Evolutionary conservation across 2,888 invertebrate species (phyloP), one percentile per base, ranked within the genome.

Genomic region (Oligia fasciuncula): DNA sequence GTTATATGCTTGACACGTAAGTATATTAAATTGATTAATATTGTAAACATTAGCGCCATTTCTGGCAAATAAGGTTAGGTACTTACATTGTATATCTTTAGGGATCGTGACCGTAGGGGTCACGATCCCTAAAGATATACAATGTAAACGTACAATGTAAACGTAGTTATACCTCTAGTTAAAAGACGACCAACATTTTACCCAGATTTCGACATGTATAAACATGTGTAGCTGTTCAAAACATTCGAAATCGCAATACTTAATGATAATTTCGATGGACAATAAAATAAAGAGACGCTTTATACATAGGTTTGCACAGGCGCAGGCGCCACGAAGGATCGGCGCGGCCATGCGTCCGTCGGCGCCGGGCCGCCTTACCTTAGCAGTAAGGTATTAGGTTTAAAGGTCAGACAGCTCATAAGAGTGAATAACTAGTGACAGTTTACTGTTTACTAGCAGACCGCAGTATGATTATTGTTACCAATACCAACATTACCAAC

Each of bases 301-400:
- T 76, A 66, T 84, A 84, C 71, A 65, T 84, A 75, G 63, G 66
- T 67, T 54, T 54, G 63, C 69, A 60, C 84, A 62, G 23, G 43
- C 77, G 74, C 85, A 84, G 84, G 84, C 85, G 84, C 84, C 85
- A 78, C 83, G 67, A 76, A 85, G 83, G 65, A 74, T 57, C 60
- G 71, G 62, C 62, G 54, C 82, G 85, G 71, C 81, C 81, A 40
- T 79, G 85, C 79, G 76, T 75, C 40, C 40, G 40, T 5, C 82
- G 84, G 78, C 84, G 84, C 84, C 84, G 69, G 63, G 40, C 73
- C 23, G 82, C 82, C 79, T 67, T 81, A 84, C 83, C 85, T 83
- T 83, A 85, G 86, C 85, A 43, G 66, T 83, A 74, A 86, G 83
- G 83, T 85, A 85, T 85, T 85, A 85, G 86, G 85, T 85, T 85